Evolutionary conservation across 1,140 invertebrate species (phyloP).

Genomic region (Panonychus citri): DNA sequence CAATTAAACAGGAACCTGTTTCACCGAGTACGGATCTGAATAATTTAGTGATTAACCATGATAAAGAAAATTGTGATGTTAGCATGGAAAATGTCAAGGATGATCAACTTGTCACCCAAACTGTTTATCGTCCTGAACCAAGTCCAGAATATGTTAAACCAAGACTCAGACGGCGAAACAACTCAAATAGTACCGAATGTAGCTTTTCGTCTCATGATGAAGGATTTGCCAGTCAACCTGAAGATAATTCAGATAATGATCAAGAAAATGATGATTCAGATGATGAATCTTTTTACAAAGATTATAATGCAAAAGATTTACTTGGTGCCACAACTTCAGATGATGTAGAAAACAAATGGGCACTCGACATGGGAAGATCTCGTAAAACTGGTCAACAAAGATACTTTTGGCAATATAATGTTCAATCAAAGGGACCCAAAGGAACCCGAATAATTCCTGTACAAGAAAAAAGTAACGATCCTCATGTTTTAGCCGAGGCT

Average conservation of each 20-base stretch:
- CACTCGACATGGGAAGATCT: constrained; percentile 14
- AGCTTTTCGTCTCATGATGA: constrained; percentile 46
- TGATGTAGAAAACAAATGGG: constrained; percentile 8
- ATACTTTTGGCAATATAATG: constrained; percentile 97
- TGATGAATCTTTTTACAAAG: constrained; percentile 12
- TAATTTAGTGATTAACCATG: neutral
- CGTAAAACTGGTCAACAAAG: constrained; percentile 41
- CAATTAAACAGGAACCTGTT: neutral
- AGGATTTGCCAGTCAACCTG: constrained; percentile 45
- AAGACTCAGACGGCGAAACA: neutral
- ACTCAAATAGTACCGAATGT: constrained; percentile 8
- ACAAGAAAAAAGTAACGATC: constrained; percentile 47
- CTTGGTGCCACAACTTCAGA: constrained; percentile 9
- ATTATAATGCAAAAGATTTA: constrained; percentile 10
- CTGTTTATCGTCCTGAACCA: neutral
- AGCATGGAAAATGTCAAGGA: neutral
- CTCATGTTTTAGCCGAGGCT: constrained; percentile 66
- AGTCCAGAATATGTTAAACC: neutral
- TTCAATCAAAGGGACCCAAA: constrained; percentile 92
- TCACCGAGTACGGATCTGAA: neutral
- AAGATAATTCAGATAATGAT: constrained; percentile 42
- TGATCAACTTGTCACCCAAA: neutral
- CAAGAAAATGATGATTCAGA: constrained; percentile 13
- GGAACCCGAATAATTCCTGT: constrained; percentile 25
- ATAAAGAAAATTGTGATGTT: neutral